Conservation (phyloP, 2,113 vertebrate genomes). For the Ptychochromis oligacanthus region DNA sequence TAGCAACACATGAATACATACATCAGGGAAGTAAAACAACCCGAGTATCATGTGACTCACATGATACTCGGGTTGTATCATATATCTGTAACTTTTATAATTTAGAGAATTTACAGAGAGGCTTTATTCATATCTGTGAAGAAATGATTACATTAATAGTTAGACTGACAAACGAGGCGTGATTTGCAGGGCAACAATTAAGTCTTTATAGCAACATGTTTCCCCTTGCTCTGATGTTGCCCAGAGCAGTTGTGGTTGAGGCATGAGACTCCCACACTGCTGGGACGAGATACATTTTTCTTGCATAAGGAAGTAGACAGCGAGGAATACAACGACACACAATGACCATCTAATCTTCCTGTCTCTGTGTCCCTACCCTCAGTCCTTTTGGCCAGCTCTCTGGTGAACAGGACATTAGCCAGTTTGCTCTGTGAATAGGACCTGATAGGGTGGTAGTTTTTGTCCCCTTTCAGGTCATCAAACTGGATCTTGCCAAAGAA, state of each 20-base stretch:
- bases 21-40: neutral
- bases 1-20: neutral
- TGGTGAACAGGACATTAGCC: conserved; percentile 79
- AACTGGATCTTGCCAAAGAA: conserved; percentile 77
- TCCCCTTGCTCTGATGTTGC: conserved; percentile 19
- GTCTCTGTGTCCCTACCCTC: conserved; percentile 57
- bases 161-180: neutral
- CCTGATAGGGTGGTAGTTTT: conserved; percentile 65
- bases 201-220: neutral
- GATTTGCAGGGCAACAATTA: neutral
- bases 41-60: neutral
- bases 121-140: neutral
- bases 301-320: neutral
- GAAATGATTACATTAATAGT: neutral
- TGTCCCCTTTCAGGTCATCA: conserved; percentile 73
- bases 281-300: conserved; percentile 29
- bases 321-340: neutral
- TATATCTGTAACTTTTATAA: too few relatives aligned
- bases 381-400: conserved; percentile 73
- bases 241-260: conserved; percentile 49
- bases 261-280: conserved; percentile 68
- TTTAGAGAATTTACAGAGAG: neutral
- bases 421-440: conserved; percentile 81
- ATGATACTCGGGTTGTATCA: too few relatives aligned
- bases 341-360: neutral